phyloP scores from a whole-genome alignment of 2,888 invertebrate species.

The Cylloceria caligata region DNA sequence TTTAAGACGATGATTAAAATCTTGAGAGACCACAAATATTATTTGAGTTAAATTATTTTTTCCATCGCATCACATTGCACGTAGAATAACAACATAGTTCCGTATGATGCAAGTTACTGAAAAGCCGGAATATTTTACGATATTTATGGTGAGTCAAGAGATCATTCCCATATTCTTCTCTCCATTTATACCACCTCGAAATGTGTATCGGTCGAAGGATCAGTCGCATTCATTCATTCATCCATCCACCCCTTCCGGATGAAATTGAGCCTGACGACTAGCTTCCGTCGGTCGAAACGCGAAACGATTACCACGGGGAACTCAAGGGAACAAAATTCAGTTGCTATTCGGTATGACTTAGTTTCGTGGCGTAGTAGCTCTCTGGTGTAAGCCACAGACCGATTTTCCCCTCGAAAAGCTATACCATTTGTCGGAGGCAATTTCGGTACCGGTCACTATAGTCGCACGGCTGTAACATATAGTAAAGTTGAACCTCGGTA shows the following conservation, averaged over 20 bases:
- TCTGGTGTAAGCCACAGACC: neutral
- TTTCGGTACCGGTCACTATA: slow-evolving; percentile 16
- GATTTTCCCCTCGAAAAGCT: neutral
- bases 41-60: no score
- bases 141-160: no score
- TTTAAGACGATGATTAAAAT: no score
- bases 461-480: slow-evolving; percentile 22
- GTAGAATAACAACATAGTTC: no score
- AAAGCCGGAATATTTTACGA: no score
- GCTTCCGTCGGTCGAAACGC: slow-evolving; percentile 26
- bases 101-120: no score
- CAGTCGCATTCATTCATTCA: slow-evolving; percentile 40
- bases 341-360: neutral
- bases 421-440: slow-evolving; percentile 6
- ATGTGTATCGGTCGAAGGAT: no score
- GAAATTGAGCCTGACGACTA: slow-evolving; percentile 8
- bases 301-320: slow-evolving; percentile 54
- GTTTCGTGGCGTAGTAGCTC: slow-evolving; percentile 12
- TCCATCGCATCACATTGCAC: no score
- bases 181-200: no score
- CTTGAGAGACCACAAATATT: no score
- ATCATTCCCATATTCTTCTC: no score
- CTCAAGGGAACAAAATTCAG: slow-evolving; percentile 21
- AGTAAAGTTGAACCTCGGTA: neutral
- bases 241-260: slow-evolving; percentile 27